Base-by-base conservation (phyloP, 2,113 vertebrate species). In the Misgurnus mizolepis region DNA sequence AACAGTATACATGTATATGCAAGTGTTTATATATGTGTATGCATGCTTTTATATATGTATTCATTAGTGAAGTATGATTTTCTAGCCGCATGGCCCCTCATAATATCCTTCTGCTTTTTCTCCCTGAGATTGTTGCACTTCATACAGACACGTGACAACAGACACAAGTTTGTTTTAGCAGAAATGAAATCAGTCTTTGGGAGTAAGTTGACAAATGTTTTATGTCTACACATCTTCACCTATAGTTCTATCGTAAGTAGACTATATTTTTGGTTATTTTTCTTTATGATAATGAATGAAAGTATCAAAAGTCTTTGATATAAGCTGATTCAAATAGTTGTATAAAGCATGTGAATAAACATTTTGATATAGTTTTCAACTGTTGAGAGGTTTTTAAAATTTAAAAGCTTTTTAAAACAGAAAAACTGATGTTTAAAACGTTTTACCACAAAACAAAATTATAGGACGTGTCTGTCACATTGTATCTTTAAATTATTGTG, bases 21-120 rank as follows among this genome's bases (percentile, higher is more conserved):
- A 22, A 22, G 22, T 22, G 22, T 22, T 22, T 22, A 22, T 22
- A 22, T 22, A 22, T 22, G 22, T 22, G 22, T 22, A 22, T 22
- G 22, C 22, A 1, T 22, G 22, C 22, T 22, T 22, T 22, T 22
- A 22, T 22, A 22, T 22, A 22, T 47, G 18, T 7, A 50, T 10
- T 43, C 22, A 68, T 45, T 1, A 10, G 45, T 68, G 10, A 18
- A 18, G 7, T 45, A 18, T 1, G 9, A 47, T 4, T 70, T 11
- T 53, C 11, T 10, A 70, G 50, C 11, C 9, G 6, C 10, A 69
- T 27, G 22, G 27, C 47, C 10, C 22, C 22, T 22, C 22, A 22
- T 22, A 22, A 22, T 70, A 39, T 45, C 39, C 69, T 56, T 71
- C 55, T 3, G n/a, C n/a, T 73, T 60, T 73, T 58, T 22, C 17